Evolutionary conservation across 2,797 vertebrate species (phyloP).

Genomic region (Hafferia zeledoni): DNA sequence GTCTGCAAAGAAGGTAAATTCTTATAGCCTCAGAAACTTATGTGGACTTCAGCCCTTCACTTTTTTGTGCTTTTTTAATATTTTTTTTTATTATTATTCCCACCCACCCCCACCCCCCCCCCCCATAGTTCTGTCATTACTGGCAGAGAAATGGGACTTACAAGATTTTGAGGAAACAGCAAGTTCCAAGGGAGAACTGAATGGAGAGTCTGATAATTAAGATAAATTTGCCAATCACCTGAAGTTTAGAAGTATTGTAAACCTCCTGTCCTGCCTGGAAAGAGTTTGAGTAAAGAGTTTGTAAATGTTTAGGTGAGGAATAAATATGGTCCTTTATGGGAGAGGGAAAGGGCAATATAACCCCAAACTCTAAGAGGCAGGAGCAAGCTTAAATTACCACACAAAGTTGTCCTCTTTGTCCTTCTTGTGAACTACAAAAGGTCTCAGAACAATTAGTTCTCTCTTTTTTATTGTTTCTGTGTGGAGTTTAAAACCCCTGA

Average conservation of each 20-base stretch:
- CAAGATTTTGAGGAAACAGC: background rate
- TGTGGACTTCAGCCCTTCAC: background rate
- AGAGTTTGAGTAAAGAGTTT: background rate
- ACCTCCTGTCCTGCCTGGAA: background rate
- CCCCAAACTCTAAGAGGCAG: background rate
- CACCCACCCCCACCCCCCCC: no score
- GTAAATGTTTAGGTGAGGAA: background rate
- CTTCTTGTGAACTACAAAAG: background rate
- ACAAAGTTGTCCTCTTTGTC: background rate
- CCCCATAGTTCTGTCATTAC: background rate
- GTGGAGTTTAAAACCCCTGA: constrained; percentile 33
- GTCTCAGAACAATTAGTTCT: constrained; percentile 44
- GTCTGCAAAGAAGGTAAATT: background rate
- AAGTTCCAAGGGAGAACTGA: background rate
- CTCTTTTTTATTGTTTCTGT: background rate
- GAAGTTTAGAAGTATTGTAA: background rate
- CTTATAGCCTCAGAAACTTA: background rate
- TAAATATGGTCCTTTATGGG: background rate
- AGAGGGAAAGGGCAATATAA: background rate
- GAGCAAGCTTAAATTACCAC: background rate
- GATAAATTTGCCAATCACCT: background rate
- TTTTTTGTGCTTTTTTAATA: background rate
- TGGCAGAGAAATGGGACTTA: background rate
- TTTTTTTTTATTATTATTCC: no score
- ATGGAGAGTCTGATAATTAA: background rate